Conservation (phyloP, 2,888 invertebrate genomes). For the Cheilosia scutellata region DNA sequence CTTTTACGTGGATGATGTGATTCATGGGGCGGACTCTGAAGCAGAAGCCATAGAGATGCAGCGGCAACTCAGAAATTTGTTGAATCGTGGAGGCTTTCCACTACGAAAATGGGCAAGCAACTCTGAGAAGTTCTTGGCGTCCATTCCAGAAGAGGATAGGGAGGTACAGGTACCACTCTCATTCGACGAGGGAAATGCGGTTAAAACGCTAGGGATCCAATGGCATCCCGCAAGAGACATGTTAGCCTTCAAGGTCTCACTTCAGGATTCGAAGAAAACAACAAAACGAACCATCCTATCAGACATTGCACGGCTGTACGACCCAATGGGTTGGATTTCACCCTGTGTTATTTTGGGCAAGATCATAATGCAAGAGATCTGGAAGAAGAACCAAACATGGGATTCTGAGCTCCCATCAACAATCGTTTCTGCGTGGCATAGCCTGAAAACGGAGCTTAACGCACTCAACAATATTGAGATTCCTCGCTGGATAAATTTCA, state of each 20-base stretch:
- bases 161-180: constrained; percentile 1
- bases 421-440: constrained; percentile 5
- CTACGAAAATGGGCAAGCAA: constrained; percentile 16
- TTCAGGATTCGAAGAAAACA: neutral
- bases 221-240: neutral
- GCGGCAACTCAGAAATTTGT: neutral
- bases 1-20: constrained; percentile 10
- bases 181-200: neutral
- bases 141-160: constrained; percentile 1
- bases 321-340: neutral
- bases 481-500: constrained; percentile 31
- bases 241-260: neutral
- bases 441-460: constrained; percentile 39
- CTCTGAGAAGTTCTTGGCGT: neutral
- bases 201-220: constrained; percentile 2
- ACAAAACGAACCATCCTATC: constrained; percentile 44
- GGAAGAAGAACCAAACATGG: neutral
- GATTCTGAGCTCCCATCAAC: constrained; percentile 9
- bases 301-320: constrained; percentile 43
- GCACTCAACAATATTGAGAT: constrained; percentile 37
- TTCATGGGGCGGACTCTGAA: constrained; percentile 19
- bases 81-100: constrained; percentile 22
- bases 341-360: constrained; percentile 36
- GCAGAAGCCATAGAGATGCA: constrained; percentile 15
- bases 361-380: constrained; percentile 46